Evolutionary conservation across 2,113 vertebrate genomes (phyloP), one percentile per base, ranked within the genome.

Genomic region (Chaetodon trifascialis): DNA sequence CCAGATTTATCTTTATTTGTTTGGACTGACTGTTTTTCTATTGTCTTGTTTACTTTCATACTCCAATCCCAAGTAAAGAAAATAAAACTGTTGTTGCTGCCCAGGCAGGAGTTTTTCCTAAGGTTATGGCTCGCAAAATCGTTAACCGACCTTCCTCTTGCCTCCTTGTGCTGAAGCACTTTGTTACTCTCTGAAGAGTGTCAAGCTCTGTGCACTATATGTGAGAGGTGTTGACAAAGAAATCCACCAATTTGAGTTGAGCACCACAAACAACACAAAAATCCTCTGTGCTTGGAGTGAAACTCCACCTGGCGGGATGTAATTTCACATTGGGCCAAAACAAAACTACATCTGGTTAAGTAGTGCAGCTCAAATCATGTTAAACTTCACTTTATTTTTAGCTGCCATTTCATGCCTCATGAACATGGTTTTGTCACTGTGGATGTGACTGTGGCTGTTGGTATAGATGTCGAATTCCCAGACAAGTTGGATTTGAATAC

Each of bases 1-100:
- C 63, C 71, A 73, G 69, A 79, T 87, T 83, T 19, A 74, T 87
- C 73, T 82, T 88, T 49, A 74, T 90, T 74, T 80, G 56, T 86
- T 76, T 54, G 49, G 44, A 60, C 51, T 60, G 36, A 42, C 64
- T 7, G 40, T 76, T 74, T 73, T 55, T 60, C 63, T 65, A 42
- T 44, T 0, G 17, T 38, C 42, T 54, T 68, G 19, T 79, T 74
- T 78, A 12, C 38, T 47, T 30, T 67, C 11, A 0, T 55, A 11
- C 65, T 52, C 23, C 21, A 40, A 68, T 49, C 47, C 44, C n/a
- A 36, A 79, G 60, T 42, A 71, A 74, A 80, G 49, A 59, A 38
- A 30, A 64, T 9, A 54, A 64, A 79, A 60, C 23, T 47, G 59
- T 46, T 75, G 44, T 70, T 83, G 10, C 49, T 67, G 46, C 46